Conservation (phyloP, 2,888 invertebrate species). For the Pecten maximus region DNA sequence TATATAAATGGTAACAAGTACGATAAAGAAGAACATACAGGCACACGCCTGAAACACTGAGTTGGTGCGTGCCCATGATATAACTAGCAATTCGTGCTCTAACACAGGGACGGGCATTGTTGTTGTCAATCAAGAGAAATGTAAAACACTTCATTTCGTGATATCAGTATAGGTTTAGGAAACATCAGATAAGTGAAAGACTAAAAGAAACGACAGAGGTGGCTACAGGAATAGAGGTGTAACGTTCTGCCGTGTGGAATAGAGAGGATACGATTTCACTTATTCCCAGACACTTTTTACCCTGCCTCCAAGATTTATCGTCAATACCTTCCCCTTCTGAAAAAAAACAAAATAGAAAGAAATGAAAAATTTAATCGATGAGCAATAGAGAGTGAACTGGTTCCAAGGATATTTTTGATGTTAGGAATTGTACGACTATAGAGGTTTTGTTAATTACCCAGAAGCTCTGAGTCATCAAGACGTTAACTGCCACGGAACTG, state of each 20-base stretch:
- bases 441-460: slow-evolving; percentile 1
- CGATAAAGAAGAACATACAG: no score
- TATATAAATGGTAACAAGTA: no score
- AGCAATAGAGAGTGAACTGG: background rate
- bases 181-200: background rate
- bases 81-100: no score
- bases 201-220: background rate
- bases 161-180: background rate
- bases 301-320: background rate
- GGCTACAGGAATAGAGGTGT: background rate
- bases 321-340: background rate
- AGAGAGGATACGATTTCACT: background rate
- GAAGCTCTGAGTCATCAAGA: background rate
- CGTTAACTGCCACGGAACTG: background rate
- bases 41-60: no score
- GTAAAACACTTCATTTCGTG: no score
- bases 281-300: background rate
- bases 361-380: background rate
- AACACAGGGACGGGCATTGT: no score
- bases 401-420: background rate
- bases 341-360: background rate
- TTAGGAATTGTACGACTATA: background rate
- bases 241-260: background rate
- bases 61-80: no score
- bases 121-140: no score